Evolutionary conservation across 2,113 vertebrate species (phyloP).

Genomic region (Bubo scandiacus): DNA sequence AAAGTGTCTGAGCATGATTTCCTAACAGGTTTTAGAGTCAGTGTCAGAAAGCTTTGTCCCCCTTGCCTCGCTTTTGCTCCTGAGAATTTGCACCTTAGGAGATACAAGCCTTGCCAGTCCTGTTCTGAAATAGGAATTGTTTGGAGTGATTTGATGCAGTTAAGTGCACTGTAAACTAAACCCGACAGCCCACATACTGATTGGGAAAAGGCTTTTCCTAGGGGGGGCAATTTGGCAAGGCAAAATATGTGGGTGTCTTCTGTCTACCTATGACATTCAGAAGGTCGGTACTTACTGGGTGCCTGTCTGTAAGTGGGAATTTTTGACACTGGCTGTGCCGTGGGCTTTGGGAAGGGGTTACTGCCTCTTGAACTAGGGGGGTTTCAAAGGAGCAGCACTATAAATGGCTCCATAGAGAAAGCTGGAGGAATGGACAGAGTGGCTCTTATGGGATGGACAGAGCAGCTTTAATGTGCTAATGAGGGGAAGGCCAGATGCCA

Average conservation of each 20-base stretch:
- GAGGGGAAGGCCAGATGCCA: conserved; percentile 78
- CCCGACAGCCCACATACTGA: accelerated
- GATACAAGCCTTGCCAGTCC: background rate
- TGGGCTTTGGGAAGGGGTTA: conserved; percentile 65
- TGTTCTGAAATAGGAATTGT: background rate
- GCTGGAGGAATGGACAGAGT: conserved; percentile 71
- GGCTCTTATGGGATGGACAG: conserved; percentile 75
- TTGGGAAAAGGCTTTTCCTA: background rate
- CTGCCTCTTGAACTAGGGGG: conserved; percentile 74
- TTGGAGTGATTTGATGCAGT: background rate
- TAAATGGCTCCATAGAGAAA: conserved; percentile 73
- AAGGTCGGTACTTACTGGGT: background rate
- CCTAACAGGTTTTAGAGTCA: background rate
- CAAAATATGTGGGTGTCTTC: background rate
- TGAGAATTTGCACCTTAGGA: background rate
- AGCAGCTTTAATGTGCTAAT: conserved; percentile 83
- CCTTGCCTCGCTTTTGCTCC: background rate
- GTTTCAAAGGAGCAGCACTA: conserved; percentile 62
- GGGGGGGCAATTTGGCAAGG: background rate
- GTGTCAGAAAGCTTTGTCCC: background rate
- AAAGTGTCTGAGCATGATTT: background rate
- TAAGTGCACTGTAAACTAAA: background rate
- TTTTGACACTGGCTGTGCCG: conserved; percentile 27
- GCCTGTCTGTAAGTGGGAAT: conserved; percentile 10
- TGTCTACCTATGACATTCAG: background rate